These are phyloP conservation scores for Epizoanthus ramosus DNA, from an alignment of 92 coral and sea anemone genomes.

Conservation along the genomic window DNA sequence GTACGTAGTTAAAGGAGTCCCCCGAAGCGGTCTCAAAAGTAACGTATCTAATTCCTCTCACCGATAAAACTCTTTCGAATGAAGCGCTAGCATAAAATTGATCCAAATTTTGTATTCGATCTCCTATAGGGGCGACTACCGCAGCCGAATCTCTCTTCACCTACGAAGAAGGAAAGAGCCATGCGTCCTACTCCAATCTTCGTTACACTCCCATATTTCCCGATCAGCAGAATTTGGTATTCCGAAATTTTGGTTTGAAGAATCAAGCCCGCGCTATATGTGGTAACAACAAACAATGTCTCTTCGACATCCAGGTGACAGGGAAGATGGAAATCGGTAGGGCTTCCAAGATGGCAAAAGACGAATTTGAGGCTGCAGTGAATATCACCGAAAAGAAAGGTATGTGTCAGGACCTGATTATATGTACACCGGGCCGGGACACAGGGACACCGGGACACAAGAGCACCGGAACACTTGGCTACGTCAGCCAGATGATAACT, in stretches of 20 bases:
- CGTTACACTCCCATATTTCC: constrained; percentile 23
- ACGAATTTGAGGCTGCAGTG: background rate
- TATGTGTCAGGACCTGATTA: background rate
- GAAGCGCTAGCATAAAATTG: background rate
- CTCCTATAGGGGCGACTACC: background rate
- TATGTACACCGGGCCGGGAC: no score
- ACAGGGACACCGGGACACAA: no score
- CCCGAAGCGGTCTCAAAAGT: no score
- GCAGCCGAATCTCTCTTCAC: background rate
- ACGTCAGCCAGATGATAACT: no score
- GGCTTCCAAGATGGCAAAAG: background rate
- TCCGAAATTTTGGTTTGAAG: background rate
- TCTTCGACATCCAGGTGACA: constrained; percentile 37
- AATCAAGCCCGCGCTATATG: constrained; percentile 27
- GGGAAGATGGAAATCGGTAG: constrained; percentile 28
- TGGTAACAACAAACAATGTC: constrained; percentile 31
- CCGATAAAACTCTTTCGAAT: background rate
- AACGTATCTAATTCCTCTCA: background rate
- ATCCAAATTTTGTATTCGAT: background rate
- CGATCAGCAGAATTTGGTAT: background rate
- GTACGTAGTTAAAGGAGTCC: no score
- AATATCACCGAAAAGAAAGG: background rate
- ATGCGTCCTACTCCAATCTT: background rate
- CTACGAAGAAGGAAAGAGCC: background rate
- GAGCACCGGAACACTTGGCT: no score